Percentiles rank a stretch among this genome's conserved stretches.
These are phyloP conservation scores for Laticauda laticaudata DNA, from an alignment of 2,113 vertebrate genomes.

Conservation along the genomic window DNA sequence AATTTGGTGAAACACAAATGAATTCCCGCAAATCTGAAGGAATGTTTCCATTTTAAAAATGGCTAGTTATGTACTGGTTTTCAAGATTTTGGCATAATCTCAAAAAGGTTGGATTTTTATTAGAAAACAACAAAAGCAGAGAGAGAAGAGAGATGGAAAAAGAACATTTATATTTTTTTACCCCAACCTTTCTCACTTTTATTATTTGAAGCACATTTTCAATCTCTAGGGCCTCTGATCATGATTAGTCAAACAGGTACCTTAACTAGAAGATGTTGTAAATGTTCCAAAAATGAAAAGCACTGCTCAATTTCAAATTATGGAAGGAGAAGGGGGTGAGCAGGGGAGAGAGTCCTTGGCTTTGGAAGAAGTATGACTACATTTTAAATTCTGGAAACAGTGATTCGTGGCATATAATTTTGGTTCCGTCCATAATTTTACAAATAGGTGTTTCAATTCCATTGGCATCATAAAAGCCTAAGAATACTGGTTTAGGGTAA, in stretches of 20 bases:
- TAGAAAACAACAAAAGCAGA: background rate
- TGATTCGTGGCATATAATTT: background rate
- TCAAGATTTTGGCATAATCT: background rate
- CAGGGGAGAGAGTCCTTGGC: background rate
- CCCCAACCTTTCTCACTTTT: background rate
- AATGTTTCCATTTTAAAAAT: background rate
- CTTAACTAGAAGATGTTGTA: background rate
- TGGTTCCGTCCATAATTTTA: background rate
- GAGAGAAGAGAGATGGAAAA: background rate
- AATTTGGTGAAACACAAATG: background rate
- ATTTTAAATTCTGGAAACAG: background rate
- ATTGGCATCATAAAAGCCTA: background rate
- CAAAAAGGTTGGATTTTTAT: background rate
- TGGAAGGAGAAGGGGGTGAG: background rate
- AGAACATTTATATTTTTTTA: background rate
- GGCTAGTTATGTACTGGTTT: background rate
- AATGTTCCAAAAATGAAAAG: background rate
- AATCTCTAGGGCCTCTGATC: background rate
- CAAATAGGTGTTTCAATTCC: background rate
- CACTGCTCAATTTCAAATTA: background rate
- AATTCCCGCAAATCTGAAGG: background rate
- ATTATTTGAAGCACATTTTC: background rate
- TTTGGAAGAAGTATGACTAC: background rate
- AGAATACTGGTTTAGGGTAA: background rate
- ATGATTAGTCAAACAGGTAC: background rate